These are phyloP conservation scores for Drosophila seguyi DNA, from an alignment of 1,140 invertebrate species.

Conservation along the genomic window DNA sequence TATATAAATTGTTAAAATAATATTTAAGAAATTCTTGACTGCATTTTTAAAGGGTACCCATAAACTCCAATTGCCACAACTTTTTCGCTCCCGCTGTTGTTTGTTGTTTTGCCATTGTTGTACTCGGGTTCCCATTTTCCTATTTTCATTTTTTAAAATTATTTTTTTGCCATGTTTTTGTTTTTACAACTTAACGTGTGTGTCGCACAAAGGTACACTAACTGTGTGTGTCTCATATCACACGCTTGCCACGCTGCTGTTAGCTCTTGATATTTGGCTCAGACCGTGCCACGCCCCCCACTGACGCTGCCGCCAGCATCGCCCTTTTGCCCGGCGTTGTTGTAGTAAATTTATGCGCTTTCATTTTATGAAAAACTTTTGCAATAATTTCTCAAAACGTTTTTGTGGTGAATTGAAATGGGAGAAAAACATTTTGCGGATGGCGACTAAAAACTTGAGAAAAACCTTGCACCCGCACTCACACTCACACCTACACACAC, in stretches of 20 bases:
- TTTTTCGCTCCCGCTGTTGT: conserved; percentile 60
- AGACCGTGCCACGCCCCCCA: conserved; percentile 28
- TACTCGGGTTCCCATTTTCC: conserved; percentile 8
- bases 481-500: conserved; percentile 31
- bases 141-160: conserved; percentile 11
- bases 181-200: conserved; percentile 82
- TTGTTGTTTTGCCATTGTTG: conserved; percentile 45
- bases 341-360: conserved; percentile 84
- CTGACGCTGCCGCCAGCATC: background rate
- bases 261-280: conserved; percentile 76
- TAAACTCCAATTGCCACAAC: conserved; percentile 22
- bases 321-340: conserved; percentile 33
- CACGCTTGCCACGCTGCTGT: conserved; percentile 66
- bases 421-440: conserved; percentile 85
- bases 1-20: background rate
- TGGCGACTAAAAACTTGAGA: conserved; percentile 84
- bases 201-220: conserved; percentile 80
- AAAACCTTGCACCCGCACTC: conserved; percentile 68
- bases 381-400: conserved; percentile 85
- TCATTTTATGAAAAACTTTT: conserved; percentile 85
- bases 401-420: conserved; percentile 85
- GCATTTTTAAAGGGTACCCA: conserved; percentile 19
- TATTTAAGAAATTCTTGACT: conserved; percentile 31
- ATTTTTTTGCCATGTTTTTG: conserved; percentile 44
- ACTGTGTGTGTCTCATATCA: conserved; percentile 60